These are phyloP conservation scores for Varroa destructor DNA, from an alignment of 1,140 invertebrate genomes.

Conservation along the genomic window DNA sequence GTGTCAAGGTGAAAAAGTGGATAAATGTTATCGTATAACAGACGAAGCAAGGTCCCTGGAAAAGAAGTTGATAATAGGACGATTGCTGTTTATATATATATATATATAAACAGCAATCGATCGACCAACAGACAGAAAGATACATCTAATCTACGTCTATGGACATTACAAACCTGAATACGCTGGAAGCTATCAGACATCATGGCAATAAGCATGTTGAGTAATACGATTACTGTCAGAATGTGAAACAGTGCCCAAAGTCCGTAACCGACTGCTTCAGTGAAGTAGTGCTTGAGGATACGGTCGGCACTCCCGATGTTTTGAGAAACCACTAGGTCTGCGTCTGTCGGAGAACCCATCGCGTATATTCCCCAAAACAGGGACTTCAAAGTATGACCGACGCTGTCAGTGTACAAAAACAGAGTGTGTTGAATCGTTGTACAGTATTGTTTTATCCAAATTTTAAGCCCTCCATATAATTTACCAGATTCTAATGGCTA, in stretches of 20 bases:
- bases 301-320: conserved; percentile 42
- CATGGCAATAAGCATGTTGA: conserved; percentile 63
- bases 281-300: conserved; percentile 45
- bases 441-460: not conserved
- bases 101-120: not conserved
- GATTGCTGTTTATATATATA: not conserved
- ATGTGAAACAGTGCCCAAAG: conserved; percentile 53
- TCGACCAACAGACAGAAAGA: not conserved
- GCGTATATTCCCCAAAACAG: conserved; percentile 63
- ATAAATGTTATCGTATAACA: too few relatives aligned
- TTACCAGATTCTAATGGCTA: too few relatives aligned
- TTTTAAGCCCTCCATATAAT: too few relatives aligned
- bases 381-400: conserved; percentile 51
- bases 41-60: too few relatives aligned
- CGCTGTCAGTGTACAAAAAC: conserved; percentile 40
- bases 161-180: conserved; percentile 44
- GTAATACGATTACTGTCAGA: conserved; percentile 55
- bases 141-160: not conserved
- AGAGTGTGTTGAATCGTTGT: too few relatives aligned
- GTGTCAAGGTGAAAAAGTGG: too few relatives aligned
- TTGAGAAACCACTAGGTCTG: conserved; percentile 46
- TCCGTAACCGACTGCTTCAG: conserved; percentile 50
- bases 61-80: too few relatives aligned
- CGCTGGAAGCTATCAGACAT: conserved; percentile 59
- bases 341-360: conserved; percentile 52